Evolutionary conservation across 2,797 vertebrate species (phyloP).

Genomic region (Salarias fasciatus): DNA sequence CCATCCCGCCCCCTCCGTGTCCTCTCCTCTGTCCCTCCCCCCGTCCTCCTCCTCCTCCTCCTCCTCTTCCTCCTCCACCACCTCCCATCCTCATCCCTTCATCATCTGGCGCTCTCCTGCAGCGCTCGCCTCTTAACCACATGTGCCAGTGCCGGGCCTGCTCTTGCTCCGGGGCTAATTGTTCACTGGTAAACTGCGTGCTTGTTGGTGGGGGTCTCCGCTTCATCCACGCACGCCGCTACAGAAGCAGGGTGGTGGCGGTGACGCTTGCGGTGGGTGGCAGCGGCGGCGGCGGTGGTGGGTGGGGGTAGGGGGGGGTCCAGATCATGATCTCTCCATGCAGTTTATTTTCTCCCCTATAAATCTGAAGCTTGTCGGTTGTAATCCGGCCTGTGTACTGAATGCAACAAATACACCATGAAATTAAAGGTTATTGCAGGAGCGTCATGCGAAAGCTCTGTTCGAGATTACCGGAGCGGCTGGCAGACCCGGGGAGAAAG

Average conservation of each 20-base stretch:
- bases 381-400: slow-evolving; percentile 80
- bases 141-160: slow-evolving; percentile 86
- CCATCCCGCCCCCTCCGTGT: slow-evolving; percentile 34
- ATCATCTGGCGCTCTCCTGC: slow-evolving; percentile 90
- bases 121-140: slow-evolving; percentile 83
- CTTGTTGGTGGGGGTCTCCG: slow-evolving; percentile 75
- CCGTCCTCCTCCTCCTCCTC: slow-evolving; percentile 31
- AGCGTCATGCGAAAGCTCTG: slow-evolving; percentile 72
- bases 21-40: slow-evolving; percentile 54
- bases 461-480: slow-evolving; percentile 66
- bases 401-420: slow-evolving; percentile 86
- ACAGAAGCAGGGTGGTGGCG: slow-evolving; percentile 53
- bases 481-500: slow-evolving; percentile 64
- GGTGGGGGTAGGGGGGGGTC: background rate
- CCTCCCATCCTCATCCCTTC: slow-evolving; percentile 86
- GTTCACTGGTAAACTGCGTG: slow-evolving; percentile 83
- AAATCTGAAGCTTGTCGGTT: slow-evolving; percentile 78
- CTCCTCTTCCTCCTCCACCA: too few species aligned
- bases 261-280: slow-evolving; percentile 9
- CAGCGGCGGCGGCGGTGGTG: background rate
- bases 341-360: slow-evolving; percentile 69
- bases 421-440: slow-evolving; percentile 85
- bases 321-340: slow-evolving; percentile 74
- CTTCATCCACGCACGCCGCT: slow-evolving; percentile 58
- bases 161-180: slow-evolving; percentile 93